Evolutionary conservation across 2,113 vertebrate species (phyloP).

Genomic region (Lucifuga dentata): DNA sequence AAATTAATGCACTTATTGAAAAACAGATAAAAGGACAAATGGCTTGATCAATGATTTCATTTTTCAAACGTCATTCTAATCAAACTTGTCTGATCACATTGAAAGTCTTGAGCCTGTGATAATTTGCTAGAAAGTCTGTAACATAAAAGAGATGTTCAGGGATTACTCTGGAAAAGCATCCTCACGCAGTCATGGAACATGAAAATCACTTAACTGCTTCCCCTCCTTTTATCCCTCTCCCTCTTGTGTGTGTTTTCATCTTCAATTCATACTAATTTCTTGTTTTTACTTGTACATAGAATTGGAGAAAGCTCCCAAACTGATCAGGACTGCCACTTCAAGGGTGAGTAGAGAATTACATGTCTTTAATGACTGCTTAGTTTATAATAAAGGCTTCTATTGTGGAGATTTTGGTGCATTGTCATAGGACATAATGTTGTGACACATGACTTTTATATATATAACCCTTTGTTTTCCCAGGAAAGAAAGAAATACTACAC

Average conservation of each 20-base stretch:
- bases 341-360: slow-evolving; percentile 57
- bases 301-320: slow-evolving; percentile 34
- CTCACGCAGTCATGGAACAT: slow-evolving; percentile 8
- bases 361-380: too few species aligned
- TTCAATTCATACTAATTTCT: too few species aligned
- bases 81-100: too few species aligned
- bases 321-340: slow-evolving; percentile 40
- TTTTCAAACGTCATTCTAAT: too few species aligned
- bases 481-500: slow-evolving; percentile 8
- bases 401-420: background rate
- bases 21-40: too few species aligned
- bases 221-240: background rate
- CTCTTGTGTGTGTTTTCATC: background rate
- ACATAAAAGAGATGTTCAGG: background rate
- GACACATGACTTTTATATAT: background rate
- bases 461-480: too few species aligned
- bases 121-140: background rate
- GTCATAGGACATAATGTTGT: too few species aligned
- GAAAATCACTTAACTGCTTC: slow-evolving; percentile 43
- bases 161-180: slow-evolving; percentile 16
- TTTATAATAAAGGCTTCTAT: too few species aligned
- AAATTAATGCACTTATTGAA: too few species aligned
- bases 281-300: slow-evolving; percentile 61
- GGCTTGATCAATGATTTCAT: too few species aligned
- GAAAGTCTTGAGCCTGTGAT: background rate